Base-by-base conservation (phyloP, 2,888 invertebrate genomes). In the Melanostoma mellinum region DNA sequence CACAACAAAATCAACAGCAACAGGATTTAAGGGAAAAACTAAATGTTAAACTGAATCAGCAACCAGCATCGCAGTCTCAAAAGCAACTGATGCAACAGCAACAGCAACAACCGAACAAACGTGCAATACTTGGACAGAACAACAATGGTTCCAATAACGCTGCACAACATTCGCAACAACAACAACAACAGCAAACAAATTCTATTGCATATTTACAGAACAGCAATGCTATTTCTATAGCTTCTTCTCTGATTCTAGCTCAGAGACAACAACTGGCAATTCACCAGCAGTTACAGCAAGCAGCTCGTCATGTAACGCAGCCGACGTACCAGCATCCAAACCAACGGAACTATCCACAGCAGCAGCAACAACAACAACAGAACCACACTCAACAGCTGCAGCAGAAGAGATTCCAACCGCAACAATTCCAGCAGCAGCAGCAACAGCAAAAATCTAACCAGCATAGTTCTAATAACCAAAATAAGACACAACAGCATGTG, bases 61-160 rank as follows among this genome's bases (percentile, higher is more conserved):
- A 76, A 63, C 60, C 50, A 73, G 55, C 63, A 50, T 55, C 84
- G 33, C 72, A 80, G 44, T 44, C 68, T 76, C 82, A 84, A 60
- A 78, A 85, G 44, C 72, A 84, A 38, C 85, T 72, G 38, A 86
- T 86, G 50, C 85, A 85, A 52, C 71, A 87, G 6, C 86, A 74
- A 1, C 60, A 81, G 6, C 79, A 87, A 63, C 72, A 81, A 46
- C 67, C 30, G 77, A 79, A 58, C 55, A 40, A 65, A 85, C 87
- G 87, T 35, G 85, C 86, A 36, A 87, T 87, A 78, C 80, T 87
- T 30, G 89, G 60, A 87, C 88, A 87, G 87, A 89, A 63, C 92
- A 92, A 81, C 35, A 78, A 75, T 50, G 56, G 20, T 20, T 20
- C 46, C 9, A 77, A 74, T 50, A 71, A 55, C 30, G 55, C 8